phyloP scores from a whole-genome alignment of 2,888 invertebrate species.

The Phorcus lineatus region DNA sequence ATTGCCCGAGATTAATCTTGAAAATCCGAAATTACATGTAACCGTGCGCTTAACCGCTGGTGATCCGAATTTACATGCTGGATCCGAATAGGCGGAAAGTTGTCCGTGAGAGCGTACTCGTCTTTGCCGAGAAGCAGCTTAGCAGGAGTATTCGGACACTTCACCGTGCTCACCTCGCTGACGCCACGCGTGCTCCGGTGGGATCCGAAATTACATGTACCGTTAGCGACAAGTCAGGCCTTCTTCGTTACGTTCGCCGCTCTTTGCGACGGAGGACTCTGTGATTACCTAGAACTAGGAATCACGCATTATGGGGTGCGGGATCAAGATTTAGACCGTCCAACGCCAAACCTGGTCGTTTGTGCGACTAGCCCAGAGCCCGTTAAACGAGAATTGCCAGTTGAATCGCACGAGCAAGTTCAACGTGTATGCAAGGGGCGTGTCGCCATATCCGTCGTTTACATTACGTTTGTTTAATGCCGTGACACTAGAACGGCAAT shows the following conservation, averaged over 20 bases:
- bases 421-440: no score
- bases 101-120: background rate
- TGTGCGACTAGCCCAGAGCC: no score
- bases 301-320: no score
- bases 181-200: constrained; percentile 3
- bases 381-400: no score
- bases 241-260: background rate
- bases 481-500: no score
- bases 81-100: background rate
- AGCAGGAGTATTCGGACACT: background rate
- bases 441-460: no score
- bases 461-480: no score
- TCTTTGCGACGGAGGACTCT: background rate
- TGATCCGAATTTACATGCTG: background rate
- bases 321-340: no score
- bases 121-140: background rate
- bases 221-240: background rate
- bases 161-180: background rate
- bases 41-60: background rate
- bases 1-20: background rate
- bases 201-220: background rate
- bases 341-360: no score
- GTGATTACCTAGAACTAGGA: no score
- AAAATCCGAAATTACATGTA: background rate
- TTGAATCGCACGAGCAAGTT: no score